A percentile compares a stretch with the other conserved stretches of the same genome.
These are phyloP conservation scores for Hybognathus amarus DNA, from an alignment of 2,797 vertebrate genomes.

Conservation along the genomic window DNA sequence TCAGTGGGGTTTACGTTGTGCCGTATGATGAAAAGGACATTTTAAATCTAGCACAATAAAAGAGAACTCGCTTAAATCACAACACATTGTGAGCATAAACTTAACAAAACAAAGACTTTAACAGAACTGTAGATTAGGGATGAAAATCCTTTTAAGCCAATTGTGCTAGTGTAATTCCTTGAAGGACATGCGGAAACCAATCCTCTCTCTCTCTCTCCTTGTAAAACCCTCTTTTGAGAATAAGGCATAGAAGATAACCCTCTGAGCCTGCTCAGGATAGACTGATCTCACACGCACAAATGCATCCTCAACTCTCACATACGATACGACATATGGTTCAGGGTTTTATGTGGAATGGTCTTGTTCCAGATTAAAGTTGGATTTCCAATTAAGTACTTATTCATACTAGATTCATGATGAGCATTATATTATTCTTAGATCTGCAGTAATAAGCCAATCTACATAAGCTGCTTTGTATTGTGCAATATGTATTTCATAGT, in stretches of 20 bases:
- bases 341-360: slow-evolving; percentile 28
- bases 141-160: slow-evolving; percentile 61
- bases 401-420: background rate
- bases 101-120: slow-evolving; percentile 47
- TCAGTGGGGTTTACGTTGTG: slow-evolving; percentile 29
- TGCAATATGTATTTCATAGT: background rate
- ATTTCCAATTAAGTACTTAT: slow-evolving; percentile 14
- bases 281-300: background rate
- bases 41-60: slow-evolving; percentile 47
- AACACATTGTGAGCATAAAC: slow-evolving; percentile 47
- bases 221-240: slow-evolving; percentile 49
- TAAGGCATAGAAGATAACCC: slow-evolving; percentile 43
- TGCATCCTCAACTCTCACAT: slow-evolving; percentile 20
- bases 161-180: slow-evolving; percentile 51
- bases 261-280: slow-evolving; percentile 39
- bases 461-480: slow-evolving; percentile 8
- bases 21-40: slow-evolving; percentile 45
- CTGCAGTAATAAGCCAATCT: background rate
- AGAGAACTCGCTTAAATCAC: slow-evolving; percentile 41
- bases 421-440: background rate
- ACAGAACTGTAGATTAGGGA: slow-evolving; percentile 55
- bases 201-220: slow-evolving; percentile 41
- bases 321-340: slow-evolving; percentile 40
- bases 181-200: slow-evolving; percentile 52
- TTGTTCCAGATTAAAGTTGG: slow-evolving; percentile 51